Conservation (phyloP, 37 sponge, comb jelly and placozoan genomes). For the Spongilla lacustris region DNA sequence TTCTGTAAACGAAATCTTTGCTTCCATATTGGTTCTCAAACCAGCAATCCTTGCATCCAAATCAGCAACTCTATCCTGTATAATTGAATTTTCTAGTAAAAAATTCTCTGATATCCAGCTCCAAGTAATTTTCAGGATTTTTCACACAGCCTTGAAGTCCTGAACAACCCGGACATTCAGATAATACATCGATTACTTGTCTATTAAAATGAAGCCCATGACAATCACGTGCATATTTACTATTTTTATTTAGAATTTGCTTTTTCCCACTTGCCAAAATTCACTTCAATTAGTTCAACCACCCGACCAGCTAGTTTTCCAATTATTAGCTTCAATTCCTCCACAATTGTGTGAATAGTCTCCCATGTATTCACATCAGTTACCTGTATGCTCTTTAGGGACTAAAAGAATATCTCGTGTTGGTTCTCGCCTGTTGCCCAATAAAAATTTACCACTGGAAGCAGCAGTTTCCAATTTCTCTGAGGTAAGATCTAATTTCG, state of each 20-base stretch:
- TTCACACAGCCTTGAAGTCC: neutral
- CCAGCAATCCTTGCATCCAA: neutral
- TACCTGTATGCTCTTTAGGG: neutral
- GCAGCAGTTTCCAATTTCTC: no score
- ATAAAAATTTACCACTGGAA: no score
- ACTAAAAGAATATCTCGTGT: neutral
- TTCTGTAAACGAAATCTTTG: no score
- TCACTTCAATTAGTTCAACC: neutral
- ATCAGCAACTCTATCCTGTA: neutral
- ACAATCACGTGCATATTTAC: neutral
- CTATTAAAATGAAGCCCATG: neutral
- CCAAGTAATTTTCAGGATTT: neutral
- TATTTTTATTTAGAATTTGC: neutral
- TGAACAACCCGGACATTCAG: neutral
- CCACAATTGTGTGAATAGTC: neutral
- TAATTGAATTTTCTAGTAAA: neutral
- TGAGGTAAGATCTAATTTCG: no score
- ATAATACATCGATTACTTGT: neutral
- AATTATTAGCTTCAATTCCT: neutral
- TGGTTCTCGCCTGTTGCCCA: neutral
- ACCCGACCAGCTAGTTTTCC: neutral
- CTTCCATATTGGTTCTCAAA: neutral
- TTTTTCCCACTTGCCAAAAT: neutral
- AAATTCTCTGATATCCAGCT: neutral
- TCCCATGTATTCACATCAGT: neutral